Conservation (phyloP, 2,113 vertebrate genomes). For the Callopanchax toddi region DNA sequence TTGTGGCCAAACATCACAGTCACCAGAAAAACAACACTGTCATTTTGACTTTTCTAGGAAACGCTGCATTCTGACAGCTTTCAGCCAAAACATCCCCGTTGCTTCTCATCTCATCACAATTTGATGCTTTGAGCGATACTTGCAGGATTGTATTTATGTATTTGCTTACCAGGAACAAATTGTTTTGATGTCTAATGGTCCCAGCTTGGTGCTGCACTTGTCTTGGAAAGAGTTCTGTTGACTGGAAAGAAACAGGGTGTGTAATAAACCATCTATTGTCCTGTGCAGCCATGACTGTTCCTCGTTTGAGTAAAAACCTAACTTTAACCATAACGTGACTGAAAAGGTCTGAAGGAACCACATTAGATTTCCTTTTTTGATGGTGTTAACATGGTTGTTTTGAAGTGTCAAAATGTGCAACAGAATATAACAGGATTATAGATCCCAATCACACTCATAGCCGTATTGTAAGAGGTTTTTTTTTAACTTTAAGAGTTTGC, state of each 20-base stretch:
- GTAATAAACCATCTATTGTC: neutral
- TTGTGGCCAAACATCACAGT: neutral
- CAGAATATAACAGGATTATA: too few species aligned
- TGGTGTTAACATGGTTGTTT: neutral
- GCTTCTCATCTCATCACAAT: neutral
- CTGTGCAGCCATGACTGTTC: neutral
- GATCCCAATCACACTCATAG: too few species aligned
- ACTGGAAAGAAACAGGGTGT: neutral
- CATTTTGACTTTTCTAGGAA: neutral
- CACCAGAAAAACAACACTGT: too few species aligned
- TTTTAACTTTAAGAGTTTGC: too few species aligned
- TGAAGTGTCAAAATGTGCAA: neutral
- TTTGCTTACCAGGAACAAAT: neutral
- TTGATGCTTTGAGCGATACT: neutral
- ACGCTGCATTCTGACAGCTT: neutral
- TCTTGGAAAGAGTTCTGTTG: neutral
- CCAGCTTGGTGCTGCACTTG: neutral
- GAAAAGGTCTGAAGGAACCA: neutral
- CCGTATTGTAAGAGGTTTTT: too few species aligned
- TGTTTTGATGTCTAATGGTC: neutral
- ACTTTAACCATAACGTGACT: neutral
- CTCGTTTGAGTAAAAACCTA: neutral
- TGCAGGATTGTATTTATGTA: neutral
- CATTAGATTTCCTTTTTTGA: neutral
- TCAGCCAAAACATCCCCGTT: neutral